These are phyloP conservation scores for Eubasilissa regina DNA, from an alignment of 1,140 invertebrate genomes.

Conservation along the genomic window DNA sequence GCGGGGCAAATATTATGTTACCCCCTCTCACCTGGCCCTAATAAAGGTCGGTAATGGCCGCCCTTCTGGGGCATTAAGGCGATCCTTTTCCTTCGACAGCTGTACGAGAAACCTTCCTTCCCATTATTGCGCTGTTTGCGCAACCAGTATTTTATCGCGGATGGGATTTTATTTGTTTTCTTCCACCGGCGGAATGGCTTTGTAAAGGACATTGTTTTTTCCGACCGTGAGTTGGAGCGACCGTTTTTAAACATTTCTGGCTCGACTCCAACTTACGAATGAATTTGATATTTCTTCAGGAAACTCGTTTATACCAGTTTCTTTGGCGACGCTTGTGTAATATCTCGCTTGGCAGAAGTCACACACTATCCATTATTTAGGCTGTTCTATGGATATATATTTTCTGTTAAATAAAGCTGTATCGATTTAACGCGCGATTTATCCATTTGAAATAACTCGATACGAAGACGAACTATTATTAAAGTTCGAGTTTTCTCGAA, in stretches of 20 bases:
- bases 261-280: slow-evolving; percentile 12
- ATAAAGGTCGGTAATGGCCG: slow-evolving; percentile 51
- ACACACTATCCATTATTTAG: slow-evolving; percentile 7
- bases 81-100: slow-evolving; percentile 46
- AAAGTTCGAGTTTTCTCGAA: too few relatives aligned
- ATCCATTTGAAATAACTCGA: too few relatives aligned
- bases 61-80: slow-evolving; percentile 48
- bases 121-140: slow-evolving; percentile 42
- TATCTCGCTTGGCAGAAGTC: slow-evolving; percentile 18
- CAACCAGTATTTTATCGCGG: slow-evolving; percentile 28
- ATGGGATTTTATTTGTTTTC: slow-evolving; percentile 14
- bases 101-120: slow-evolving; percentile 36
- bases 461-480: too few relatives aligned
- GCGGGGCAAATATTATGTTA: slow-evolving; percentile 50
- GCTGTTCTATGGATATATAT: too few relatives aligned
- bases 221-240: slow-evolving; percentile 4
- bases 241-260: slow-evolving; percentile 21
- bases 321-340: slow-evolving; percentile 16
- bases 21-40: slow-evolving; percentile 45
- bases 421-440: too few relatives aligned
- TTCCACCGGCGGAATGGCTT: slow-evolving; percentile 15
- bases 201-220: slow-evolving; percentile 22
- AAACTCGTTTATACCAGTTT: slow-evolving; percentile 1
- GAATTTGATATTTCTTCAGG: slow-evolving; percentile 12
- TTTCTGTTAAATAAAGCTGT: too few relatives aligned